A percentile compares a stretch with the other conserved stretches of the same genome.
These are phyloP conservation scores for Microctonus brassicae DNA, from an alignment of 2,888 invertebrate genomes.

Conservation along the genomic window DNA sequence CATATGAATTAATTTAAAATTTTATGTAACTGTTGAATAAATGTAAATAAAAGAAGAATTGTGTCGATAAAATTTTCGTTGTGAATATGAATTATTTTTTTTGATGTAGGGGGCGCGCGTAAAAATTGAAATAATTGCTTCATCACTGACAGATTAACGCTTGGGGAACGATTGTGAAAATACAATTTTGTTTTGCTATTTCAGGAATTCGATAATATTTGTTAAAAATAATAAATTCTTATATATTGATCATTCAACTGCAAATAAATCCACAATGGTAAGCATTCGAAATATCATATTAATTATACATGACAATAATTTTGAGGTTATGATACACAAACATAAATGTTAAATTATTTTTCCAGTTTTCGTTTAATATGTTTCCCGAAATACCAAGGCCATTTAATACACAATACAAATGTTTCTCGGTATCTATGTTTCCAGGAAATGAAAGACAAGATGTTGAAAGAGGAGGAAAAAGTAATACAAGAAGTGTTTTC, in stretches of 20 bases:
- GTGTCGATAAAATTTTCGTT: no score
- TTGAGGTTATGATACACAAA: conserved; percentile 3
- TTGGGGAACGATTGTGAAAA: conserved; percentile 13
- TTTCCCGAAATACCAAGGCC: conserved; percentile 87
- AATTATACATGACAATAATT: no score
- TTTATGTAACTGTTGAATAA: no score
- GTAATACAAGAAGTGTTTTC: conserved; percentile 72
- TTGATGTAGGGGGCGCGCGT: not conserved
- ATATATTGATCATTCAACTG: no score
- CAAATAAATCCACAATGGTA: no score
- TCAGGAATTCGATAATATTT: no score
- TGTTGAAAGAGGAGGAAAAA: conserved; percentile 97
- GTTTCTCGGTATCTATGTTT: conserved; percentile 95
- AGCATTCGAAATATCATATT: no score
- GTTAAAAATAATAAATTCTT: no score
- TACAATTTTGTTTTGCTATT: not conserved
- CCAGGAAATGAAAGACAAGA: conserved; percentile 94
- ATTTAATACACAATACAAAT: conserved; percentile 88
- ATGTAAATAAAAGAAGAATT: no score
- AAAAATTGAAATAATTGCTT: not conserved
- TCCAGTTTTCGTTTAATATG: conserved; percentile 90
- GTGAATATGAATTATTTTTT: not conserved
- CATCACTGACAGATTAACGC: not conserved
- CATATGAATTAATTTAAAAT: no score
- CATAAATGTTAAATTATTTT: conserved; percentile 62